A percentile compares a stretch with the other conserved stretches of the same genome.
These are phyloP conservation scores for Entomobrya multifasciata DNA, from an alignment of 2,888 invertebrate genomes.

Conservation along the genomic window DNA sequence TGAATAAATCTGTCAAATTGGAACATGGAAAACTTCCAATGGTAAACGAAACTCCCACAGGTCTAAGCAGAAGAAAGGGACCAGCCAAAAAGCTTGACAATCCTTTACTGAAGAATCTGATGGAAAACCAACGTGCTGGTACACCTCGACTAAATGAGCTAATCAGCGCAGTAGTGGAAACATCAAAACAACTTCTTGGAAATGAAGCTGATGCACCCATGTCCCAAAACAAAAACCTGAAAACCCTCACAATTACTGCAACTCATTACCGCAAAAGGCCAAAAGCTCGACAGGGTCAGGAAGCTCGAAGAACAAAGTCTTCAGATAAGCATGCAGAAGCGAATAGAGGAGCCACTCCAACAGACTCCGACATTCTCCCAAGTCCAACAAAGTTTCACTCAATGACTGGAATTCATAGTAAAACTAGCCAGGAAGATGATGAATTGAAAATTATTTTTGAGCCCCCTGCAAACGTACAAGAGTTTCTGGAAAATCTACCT, in stretches of 20 bases:
- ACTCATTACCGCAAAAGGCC: background rate
- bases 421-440: background rate
- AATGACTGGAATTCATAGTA: background rate
- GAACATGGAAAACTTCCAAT: constrained; percentile 38
- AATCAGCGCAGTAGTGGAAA: constrained; percentile 62
- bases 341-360: background rate
- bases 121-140: constrained; percentile 17
- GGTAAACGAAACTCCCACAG: background rate
- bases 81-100: constrained; percentile 45
- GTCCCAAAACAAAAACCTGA: background rate
- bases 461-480: constrained; percentile 42
- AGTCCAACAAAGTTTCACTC: constrained; percentile 38
- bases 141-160: constrained; percentile 58
- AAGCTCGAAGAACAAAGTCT: constrained; percentile 22
- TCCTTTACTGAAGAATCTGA: constrained; percentile 39
- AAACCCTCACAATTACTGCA: background rate
- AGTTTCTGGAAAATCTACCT: constrained; percentile 52
- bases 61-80: constrained; percentile 10
- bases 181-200: constrained; percentile 55
- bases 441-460: constrained; percentile 11
- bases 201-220: constrained; percentile 2
- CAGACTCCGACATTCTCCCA: background rate
- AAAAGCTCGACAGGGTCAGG: background rate
- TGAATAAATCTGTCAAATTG: background rate
- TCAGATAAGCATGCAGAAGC: constrained; percentile 53